Percentiles rank a stretch among this genome's conserved stretches.
These are phyloP conservation scores for Percina caprodes DNA, from an alignment of 2,113 vertebrate genomes.

Conservation along the genomic window DNA sequence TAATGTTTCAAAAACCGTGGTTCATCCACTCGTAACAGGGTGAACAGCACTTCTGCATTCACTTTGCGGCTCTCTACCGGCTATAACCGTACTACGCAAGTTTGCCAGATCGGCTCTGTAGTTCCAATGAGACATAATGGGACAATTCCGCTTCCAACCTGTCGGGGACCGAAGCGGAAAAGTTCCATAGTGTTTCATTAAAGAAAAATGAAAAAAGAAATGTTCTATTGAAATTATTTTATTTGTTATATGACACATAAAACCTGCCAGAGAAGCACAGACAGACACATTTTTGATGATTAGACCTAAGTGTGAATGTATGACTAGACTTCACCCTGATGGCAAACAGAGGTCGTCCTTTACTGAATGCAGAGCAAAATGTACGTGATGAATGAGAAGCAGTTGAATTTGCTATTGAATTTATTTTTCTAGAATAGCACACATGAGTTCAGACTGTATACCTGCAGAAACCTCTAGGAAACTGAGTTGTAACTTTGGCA, in stretches of 20 bases:
- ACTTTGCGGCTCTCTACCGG: too few species aligned
- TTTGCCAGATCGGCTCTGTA: too few species aligned
- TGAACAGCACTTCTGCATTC: too few species aligned
- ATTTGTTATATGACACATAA: not conserved
- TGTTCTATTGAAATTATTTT: not conserved
- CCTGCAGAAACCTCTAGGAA: not conserved
- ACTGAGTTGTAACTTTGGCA: slow-evolving; percentile 12
- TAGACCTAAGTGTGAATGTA: not conserved
- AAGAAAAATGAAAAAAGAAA: too few species aligned
- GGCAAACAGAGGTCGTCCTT: not conserved
- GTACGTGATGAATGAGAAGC: not conserved
- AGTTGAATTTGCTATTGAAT: not conserved
- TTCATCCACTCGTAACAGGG: too few species aligned
- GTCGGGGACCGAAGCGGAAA: too few species aligned
- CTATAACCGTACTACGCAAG: too few species aligned
- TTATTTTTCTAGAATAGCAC: not conserved
- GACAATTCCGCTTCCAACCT: too few species aligned
- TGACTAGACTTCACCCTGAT: not conserved
- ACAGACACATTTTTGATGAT: not conserved
- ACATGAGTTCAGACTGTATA: not conserved
- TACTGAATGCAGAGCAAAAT: not conserved
- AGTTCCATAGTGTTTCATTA: too few species aligned
- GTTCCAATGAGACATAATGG: too few species aligned
- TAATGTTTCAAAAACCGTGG: too few species aligned
- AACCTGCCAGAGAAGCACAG: not conserved